These are phyloP conservation scores for Dichetophora obliterata DNA, from an alignment of 2,888 invertebrate genomes.

Conservation along the genomic window DNA sequence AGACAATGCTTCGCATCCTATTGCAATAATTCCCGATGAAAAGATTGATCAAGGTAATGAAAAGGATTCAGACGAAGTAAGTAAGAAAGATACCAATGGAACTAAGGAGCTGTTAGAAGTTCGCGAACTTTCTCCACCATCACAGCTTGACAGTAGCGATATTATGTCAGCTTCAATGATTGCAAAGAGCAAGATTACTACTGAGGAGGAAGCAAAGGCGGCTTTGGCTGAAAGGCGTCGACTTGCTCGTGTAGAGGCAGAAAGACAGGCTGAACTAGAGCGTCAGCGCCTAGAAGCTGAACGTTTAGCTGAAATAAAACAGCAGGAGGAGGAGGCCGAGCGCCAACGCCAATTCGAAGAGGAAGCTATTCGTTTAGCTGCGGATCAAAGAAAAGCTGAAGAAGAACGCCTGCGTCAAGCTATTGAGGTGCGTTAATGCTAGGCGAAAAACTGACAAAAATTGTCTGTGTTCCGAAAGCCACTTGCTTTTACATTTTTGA, in stretches of 20 bases:
- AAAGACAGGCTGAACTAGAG: constrained; percentile 89
- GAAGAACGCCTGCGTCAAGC: constrained; percentile 89
- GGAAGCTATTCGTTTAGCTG: constrained; percentile 82
- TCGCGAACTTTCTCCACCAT: constrained; percentile 60
- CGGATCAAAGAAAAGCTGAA: constrained; percentile 84
- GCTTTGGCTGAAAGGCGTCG: constrained; percentile 91
- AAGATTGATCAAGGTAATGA: constrained; percentile 65
- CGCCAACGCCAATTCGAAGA: constrained; percentile 85
- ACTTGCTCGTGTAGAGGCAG: constrained; percentile 90
- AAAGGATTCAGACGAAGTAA: constrained; percentile 58
- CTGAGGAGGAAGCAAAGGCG: constrained; percentile 94
- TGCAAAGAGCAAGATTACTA: constrained; percentile 80
- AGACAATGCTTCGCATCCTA: not conserved
- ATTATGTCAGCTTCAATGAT: constrained; percentile 76
- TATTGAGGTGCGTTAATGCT: constrained; percentile 75
- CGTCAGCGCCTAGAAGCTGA: constrained; percentile 81
- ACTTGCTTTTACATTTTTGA: too few relatives aligned
- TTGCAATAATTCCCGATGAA: constrained; percentile 57
- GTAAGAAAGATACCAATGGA: constrained; percentile 52
- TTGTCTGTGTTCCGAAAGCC: too few relatives aligned
- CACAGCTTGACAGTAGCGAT: constrained; percentile 54
- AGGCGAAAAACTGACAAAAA: too few relatives aligned
- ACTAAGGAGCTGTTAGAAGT: constrained; percentile 64
- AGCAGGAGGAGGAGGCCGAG: constrained; percentile 83
- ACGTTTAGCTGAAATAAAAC: constrained; percentile 79